A percentile compares a stretch with the other conserved stretches of the same genome.
phyloP scores from a whole-genome alignment of 2,888 invertebrate genomes.

The Sepioteuthis lessoniana region DNA sequence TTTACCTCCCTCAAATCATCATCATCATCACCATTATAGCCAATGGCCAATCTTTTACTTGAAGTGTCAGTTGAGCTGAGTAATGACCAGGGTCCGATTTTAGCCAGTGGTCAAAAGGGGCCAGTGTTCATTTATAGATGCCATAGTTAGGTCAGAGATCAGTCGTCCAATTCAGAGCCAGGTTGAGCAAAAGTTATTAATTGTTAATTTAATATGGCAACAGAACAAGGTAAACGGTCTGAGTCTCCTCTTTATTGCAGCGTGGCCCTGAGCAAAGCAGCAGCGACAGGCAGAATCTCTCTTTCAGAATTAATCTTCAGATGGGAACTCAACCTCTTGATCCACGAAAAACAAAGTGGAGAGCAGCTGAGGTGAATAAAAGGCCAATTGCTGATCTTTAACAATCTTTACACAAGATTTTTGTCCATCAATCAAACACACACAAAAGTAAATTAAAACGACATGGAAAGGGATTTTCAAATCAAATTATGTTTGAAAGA shows the following conservation, averaged over 20 bases:
- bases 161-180: constrained; percentile 23
- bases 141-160: not conserved
- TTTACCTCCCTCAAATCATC: not conserved
- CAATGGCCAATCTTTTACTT: constrained; percentile 23
- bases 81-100: constrained; percentile 23
- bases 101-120: constrained; percentile 33
- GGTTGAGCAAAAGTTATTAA: constrained; percentile 33
- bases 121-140: constrained; percentile 33
- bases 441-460: not conserved
- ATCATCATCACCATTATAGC: not conserved
- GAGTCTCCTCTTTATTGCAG: not conserved
- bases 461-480: not conserved
- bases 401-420: not conserved
- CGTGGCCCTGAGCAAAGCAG: not conserved
- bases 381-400: not conserved
- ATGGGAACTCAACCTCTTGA: constrained; percentile 13
- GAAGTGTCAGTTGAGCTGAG: constrained; percentile 12
- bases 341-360: not conserved
- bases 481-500: not conserved
- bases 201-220: constrained; percentile 33
- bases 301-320: constrained; percentile 6
- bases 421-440: not conserved
- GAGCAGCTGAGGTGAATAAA: not conserved
- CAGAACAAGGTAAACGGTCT: constrained; percentile 33
- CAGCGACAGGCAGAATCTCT: not conserved